These are phyloP conservation scores for Tuta absoluta DNA, from an alignment of 2,888 invertebrate species.

Conservation along the genomic window DNA sequence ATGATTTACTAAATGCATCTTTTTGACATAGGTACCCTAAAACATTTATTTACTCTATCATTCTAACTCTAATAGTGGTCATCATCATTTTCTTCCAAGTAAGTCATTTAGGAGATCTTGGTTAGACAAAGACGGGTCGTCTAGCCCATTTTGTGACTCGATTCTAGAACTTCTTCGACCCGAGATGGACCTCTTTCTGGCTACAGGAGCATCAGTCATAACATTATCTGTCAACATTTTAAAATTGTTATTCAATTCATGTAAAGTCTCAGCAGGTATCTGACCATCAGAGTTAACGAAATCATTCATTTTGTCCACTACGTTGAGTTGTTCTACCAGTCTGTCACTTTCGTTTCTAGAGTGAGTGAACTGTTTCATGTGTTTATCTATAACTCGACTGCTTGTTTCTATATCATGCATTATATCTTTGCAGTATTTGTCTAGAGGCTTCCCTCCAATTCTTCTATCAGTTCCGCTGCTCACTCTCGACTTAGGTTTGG, in stretches of 20 bases:
- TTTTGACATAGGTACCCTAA: too few species aligned
- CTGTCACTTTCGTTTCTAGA: slow-evolving; percentile 73
- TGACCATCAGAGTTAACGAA: slow-evolving; percentile 62
- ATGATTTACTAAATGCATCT: too few species aligned
- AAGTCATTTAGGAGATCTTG: slow-evolving; percentile 71
- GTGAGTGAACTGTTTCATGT: slow-evolving; percentile 71
- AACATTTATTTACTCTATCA: too few species aligned
- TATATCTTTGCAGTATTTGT: slow-evolving; percentile 72
- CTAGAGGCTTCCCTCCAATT: slow-evolving; percentile 58
- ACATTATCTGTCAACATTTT: slow-evolving; percentile 65
- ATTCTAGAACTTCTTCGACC: slow-evolving; percentile 51
- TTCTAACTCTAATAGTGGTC: slow-evolving; percentile 15
- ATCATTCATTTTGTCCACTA: slow-evolving; percentile 76
- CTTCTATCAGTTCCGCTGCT: slow-evolving; percentile 53
- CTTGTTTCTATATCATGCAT: slow-evolving; percentile 73
- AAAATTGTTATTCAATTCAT: slow-evolving; percentile 70
- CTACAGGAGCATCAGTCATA: slow-evolving; percentile 48
- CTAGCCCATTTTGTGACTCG: slow-evolving; percentile 56
- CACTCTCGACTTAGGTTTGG: slow-evolving; percentile 40
- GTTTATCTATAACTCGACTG: slow-evolving; percentile 73
- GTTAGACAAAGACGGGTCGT: slow-evolving; percentile 66
- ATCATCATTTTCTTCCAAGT: slow-evolving; percentile 71
- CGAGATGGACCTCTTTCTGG: slow-evolving; percentile 62
- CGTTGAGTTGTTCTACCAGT: slow-evolving; percentile 72
- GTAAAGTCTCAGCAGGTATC: slow-evolving; percentile 58